Conservation (phyloP, 1,140 invertebrate species). For the Papilio aristodemus region DNA sequence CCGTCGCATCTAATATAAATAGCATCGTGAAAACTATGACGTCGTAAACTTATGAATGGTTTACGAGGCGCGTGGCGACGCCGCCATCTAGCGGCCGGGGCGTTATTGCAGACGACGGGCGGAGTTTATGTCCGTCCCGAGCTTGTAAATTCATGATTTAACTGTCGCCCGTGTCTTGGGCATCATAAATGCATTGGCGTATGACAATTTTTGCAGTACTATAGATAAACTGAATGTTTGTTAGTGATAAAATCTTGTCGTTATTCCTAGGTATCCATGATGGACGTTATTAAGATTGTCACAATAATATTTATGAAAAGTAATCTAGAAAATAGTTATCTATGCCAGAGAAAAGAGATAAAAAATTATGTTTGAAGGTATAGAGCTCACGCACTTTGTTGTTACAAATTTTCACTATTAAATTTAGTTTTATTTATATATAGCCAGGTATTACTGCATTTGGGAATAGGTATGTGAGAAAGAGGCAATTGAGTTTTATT, state of each 20-base stretch:
- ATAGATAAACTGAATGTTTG: neutral
- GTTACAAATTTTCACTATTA: too few species aligned
- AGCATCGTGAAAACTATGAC: constrained; percentile 27
- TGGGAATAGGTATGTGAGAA: constrained; percentile 14
- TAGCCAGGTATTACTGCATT: neutral
- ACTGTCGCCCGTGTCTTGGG: constrained; percentile 19
- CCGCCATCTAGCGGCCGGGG: constrained; percentile 21
- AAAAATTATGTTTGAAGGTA: too few species aligned
- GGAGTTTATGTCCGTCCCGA: constrained; percentile 26
- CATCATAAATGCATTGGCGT: neutral
- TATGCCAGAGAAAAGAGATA: too few species aligned
- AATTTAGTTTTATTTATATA: too few species aligned
- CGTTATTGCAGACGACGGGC: constrained; percentile 19
- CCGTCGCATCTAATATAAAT: constrained; percentile 27
- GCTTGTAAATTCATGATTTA: constrained; percentile 31
- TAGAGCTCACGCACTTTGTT: too few species aligned
- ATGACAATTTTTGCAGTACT: neutral
- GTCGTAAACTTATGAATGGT: constrained; percentile 34
- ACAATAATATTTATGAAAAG: too few species aligned
- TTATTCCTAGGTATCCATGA: too few species aligned
- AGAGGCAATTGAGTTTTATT: constrained; percentile 30
- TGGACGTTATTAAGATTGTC: too few species aligned
- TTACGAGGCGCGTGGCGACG: constrained; percentile 25
- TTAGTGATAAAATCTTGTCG: neutral
- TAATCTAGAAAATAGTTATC: too few species aligned